A percentile compares a stretch with the other conserved stretches of the same genome.
phyloP scores from a whole-genome alignment of 2,797 vertebrate species.

The Xiphorhynchus erythropygius region DNA sequence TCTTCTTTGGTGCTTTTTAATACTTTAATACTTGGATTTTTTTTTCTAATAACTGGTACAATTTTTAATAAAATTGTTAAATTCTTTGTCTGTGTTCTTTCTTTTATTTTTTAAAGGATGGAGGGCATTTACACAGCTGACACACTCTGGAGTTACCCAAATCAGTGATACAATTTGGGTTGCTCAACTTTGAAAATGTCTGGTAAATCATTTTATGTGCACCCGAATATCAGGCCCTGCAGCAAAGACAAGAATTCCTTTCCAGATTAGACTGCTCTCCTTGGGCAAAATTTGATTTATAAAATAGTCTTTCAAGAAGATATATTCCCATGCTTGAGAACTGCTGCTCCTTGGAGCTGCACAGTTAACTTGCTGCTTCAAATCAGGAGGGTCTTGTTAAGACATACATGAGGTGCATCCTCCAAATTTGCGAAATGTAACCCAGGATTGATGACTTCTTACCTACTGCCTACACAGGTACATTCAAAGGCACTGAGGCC shows the following conservation, averaged over 20 bases:
- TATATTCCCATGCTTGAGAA: background rate
- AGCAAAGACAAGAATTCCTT: slow-evolving; percentile 31
- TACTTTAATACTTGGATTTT: slow-evolving; percentile 71
- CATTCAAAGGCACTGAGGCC: background rate
- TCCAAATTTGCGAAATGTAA: background rate
- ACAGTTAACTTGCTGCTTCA: background rate
- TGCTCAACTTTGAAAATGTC: background rate
- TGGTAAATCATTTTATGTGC: background rate
- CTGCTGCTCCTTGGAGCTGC: background rate
- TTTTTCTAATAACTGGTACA: slow-evolving; percentile 75
- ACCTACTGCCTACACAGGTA: background rate
- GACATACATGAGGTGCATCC: background rate
- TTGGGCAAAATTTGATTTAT: background rate
- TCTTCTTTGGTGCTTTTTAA: slow-evolving; percentile 74
- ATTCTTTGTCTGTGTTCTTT: slow-evolving; percentile 46
- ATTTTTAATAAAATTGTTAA: slow-evolving; percentile 84
- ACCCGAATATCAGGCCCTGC: background rate
- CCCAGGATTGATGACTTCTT: background rate
- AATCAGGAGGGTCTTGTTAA: background rate
- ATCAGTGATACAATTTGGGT: background rate
- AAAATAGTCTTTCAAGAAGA: background rate
- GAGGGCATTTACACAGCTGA: background rate
- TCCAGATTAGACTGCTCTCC: slow-evolving; percentile 36
- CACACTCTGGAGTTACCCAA: background rate
- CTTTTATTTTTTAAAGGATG: background rate